Percentiles rank a stretch among this genome's conserved stretches.
These are phyloP conservation scores for Melieria crassipennis DNA, from an alignment of 2,888 invertebrate species.

Conservation along the genomic window DNA sequence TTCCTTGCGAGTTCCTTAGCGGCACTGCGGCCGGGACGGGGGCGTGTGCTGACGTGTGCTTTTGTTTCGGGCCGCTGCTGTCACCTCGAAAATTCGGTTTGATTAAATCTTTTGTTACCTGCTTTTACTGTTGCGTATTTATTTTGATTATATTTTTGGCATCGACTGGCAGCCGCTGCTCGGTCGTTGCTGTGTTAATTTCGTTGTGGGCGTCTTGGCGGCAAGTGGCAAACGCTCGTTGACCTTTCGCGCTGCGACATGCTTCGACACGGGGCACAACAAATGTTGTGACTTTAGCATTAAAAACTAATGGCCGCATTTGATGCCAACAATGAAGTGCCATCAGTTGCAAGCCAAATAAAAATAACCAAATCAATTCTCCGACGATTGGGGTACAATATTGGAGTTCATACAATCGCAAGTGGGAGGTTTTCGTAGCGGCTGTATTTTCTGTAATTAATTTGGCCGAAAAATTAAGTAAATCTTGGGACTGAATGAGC, in stretches of 20 bases:
- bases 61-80: conserved; percentile 32
- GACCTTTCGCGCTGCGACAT: conserved; percentile 12
- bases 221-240: not conserved
- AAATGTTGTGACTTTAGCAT: conserved; percentile 26
- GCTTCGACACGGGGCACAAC: conserved; percentile 1
- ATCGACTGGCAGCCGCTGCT: not conserved
- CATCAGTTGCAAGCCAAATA: conserved; percentile 30
- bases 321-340: conserved; percentile 22
- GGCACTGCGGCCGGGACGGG: not conserved
- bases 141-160: conserved; percentile 43
- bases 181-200: conserved; percentile 12
- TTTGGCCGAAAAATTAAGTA: too few species aligned
- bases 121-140: conserved; percentile 48
- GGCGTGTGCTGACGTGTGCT: not conserved
- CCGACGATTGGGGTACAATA: not conserved
- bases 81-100: conserved; percentile 44
- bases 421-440: too few species aligned
- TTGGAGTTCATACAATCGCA: too few species aligned
- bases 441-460: too few species aligned
- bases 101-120: conserved; percentile 49
- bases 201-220: conserved; percentile 1
- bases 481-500: too few species aligned
- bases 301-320: conserved; percentile 31
- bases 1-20: not conserved
- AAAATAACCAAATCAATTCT: not conserved